Conservation (phyloP, 2,113 vertebrate genomes). For the Tiliqua scincoides region DNA sequence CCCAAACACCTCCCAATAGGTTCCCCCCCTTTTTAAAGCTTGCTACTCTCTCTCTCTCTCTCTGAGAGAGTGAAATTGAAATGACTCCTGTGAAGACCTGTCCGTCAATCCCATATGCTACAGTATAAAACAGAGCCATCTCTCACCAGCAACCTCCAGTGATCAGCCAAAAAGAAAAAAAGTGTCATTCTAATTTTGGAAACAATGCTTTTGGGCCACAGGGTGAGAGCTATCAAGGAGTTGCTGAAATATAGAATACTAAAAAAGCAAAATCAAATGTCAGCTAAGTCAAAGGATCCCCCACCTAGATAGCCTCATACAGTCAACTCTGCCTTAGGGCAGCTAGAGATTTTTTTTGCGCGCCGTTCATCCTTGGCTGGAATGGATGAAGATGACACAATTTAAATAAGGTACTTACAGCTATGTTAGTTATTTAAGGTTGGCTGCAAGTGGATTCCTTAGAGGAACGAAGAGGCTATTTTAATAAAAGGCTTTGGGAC, state of each 20-base stretch:
- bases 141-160: background rate
- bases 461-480: background rate
- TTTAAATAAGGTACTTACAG: conserved; percentile 38
- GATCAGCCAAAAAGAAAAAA: background rate
- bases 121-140: conserved; percentile 11
- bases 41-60: background rate
- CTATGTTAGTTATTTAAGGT: conserved; percentile 12
- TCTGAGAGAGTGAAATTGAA: background rate
- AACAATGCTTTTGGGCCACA: background rate
- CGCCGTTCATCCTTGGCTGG: background rate
- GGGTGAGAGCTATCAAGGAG: conserved; percentile 14
- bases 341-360: conserved; percentile 3
- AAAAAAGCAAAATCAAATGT: conserved; percentile 45
- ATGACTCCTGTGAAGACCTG: conserved; percentile 12
- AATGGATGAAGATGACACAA: conserved; percentile 18
- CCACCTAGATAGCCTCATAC: conserved; percentile 38
- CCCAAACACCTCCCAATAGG: background rate
- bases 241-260: conserved; percentile 48
- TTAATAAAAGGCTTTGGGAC: background rate
- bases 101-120: background rate
- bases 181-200: conserved; percentile 15
- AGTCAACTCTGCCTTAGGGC: conserved; percentile 43
- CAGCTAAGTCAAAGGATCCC: conserved; percentile 37
- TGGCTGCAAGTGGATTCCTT: background rate
- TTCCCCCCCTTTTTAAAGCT: background rate